Base-by-base conservation (phyloP, 2,888 invertebrate species). In the Uropetala carovei region DNA sequence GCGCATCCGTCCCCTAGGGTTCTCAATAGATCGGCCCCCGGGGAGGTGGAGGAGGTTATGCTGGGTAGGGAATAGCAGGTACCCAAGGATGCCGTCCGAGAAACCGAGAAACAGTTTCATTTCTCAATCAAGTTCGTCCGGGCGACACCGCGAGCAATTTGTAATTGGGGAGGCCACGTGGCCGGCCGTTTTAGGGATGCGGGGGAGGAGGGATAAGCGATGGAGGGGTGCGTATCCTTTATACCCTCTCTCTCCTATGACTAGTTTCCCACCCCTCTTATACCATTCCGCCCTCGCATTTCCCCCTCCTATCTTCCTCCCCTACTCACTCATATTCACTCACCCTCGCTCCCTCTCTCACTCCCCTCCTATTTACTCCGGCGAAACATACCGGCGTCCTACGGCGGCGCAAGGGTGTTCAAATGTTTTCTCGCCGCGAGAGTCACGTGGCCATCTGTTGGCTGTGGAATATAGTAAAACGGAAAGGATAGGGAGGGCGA, bases 91-190 rank as follows among this genome's bases (percentile, higher is more conserved):
- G 22, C 60, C 86, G 30, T 43, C 43, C 43, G 64, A 64, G 56
- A 89, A 89, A 64, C 89, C 89, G 89, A 89, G 89, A 89, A 89
- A 89, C 89, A 89, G 89, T 89, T 89, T 89, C 89, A 89, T 89
- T 89, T 89, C 89, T 89, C 89, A 89, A 89, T 89, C 89, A 89
- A 68, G 89, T 43, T 89, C 89, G 64, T 89, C 89, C 89, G 68
- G 89, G 60, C 89, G 89, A 89, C 89, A 89, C 89, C 89, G 68
- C 89, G 89, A 89, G 89, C 89, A 89, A 89, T 89, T 89, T 89
- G 89, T 89, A 89, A 89, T 89, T 89, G 89, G 89, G 43, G 30
- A 89, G 43, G 89, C 89, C 89, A 89, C 89, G 89, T 68, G 89
- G 30, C 86, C 16, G 18, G 30, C 30, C 68, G 89, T 64, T 89